phyloP scores from a whole-genome alignment of 2,888 invertebrate species.

The Athalia cordata region DNA sequence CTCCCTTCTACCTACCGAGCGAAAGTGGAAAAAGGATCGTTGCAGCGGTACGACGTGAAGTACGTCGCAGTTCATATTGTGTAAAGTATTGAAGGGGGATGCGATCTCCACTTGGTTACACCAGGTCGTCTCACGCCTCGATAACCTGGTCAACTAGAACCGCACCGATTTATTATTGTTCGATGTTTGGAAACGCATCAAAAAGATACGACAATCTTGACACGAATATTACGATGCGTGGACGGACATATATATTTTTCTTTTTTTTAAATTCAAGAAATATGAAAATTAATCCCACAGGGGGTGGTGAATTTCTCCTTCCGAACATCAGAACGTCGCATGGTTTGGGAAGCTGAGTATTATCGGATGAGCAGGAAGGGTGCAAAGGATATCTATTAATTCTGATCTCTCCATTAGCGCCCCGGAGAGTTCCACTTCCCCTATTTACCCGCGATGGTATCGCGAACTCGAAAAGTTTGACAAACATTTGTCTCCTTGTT shows the following conservation, averaged over 20 bases:
- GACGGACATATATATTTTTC: too few relatives aligned
- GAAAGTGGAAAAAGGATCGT: too few relatives aligned
- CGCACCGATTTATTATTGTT: background rate
- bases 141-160: slow-evolving; percentile 30
- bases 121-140: slow-evolving; percentile 21
- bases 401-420: slow-evolving; percentile 46
- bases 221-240: too few relatives aligned
- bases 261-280: too few relatives aligned
- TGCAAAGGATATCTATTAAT: slow-evolving; percentile 45
- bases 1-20: background rate
- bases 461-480: slow-evolving; percentile 42
- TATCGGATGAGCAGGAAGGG: slow-evolving; percentile 17
- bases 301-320: too few relatives aligned
- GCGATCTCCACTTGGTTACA: slow-evolving; percentile 16
- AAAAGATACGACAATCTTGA: too few relatives aligned
- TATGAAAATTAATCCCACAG: too few relatives aligned
- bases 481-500: slow-evolving; percentile 47
- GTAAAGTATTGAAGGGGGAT: slow-evolving; percentile 7
- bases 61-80: slow-evolving; percentile 14
- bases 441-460: slow-evolving; percentile 38
- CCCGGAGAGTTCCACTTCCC: background rate
- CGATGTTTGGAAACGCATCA: background rate
- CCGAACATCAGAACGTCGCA: too few relatives aligned
- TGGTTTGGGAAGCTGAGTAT: background rate
- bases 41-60: slow-evolving; percentile 4